phyloP scores from a whole-genome alignment of 1,140 invertebrate genomes.

The Dendroctonus ponderosae region DNA sequence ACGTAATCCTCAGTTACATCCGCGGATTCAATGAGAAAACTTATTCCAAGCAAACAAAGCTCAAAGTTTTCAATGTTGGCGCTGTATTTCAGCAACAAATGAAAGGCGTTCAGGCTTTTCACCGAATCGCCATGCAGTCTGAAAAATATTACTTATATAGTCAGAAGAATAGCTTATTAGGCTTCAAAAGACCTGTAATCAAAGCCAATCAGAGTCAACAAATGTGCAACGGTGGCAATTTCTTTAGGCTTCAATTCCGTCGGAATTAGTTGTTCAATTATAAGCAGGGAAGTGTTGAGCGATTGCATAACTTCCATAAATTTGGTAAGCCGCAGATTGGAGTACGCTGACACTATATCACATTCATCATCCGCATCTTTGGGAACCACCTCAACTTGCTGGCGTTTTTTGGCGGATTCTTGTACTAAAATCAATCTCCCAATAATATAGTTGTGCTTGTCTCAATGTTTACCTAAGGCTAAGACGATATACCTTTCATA shows the following conservation, averaged over 20 bases:
- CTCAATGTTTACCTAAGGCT: not conserved
- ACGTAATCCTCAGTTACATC: conserved; percentile 14
- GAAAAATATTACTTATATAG: not conserved
- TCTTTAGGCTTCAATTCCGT: not conserved
- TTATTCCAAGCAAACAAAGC: conserved; percentile 8
- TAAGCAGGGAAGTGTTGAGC: conserved; percentile 20
- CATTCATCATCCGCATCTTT: conserved; percentile 35
- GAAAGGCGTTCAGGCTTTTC: conserved; percentile 19
- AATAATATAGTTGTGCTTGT: not conserved
- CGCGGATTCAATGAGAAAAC: conserved; percentile 27
- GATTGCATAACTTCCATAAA: conserved; percentile 15
- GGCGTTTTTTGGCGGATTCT: conserved; percentile 9
- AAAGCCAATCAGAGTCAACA: conserved; percentile 7
- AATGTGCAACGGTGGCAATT: conserved; percentile 2
- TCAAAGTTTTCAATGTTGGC: conserved; percentile 3
- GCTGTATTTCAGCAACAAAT: conserved; percentile 21
- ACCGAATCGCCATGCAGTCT: conserved; percentile 23
- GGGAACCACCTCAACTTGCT: conserved; percentile 14
- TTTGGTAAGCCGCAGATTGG: conserved; percentile 22
- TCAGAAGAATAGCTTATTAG: not conserved
- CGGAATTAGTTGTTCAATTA: not conserved
- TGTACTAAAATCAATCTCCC: conserved; percentile 4
- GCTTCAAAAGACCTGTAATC: conserved; percentile 10
- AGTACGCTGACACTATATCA: conserved; percentile 35
- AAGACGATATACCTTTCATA: not conserved